Conservation (phyloP, 2,113 vertebrate genomes). For the Pedetes capensis region DNA sequence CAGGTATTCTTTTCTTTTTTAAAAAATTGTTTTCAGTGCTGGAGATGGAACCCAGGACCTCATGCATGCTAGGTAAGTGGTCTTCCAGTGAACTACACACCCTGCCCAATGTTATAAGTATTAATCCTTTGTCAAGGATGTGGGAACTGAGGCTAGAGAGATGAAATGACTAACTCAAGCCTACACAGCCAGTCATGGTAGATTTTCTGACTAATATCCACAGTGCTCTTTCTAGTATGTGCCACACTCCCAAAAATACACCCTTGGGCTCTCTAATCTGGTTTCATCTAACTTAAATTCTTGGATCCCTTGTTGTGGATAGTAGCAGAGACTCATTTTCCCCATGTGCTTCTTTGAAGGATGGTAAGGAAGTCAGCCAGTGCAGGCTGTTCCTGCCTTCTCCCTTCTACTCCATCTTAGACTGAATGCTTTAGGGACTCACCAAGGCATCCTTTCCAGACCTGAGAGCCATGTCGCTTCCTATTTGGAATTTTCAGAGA, state of each 20-base stretch:
- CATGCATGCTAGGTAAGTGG: neutral
- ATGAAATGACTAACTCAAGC: neutral
- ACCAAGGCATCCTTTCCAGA: neutral
- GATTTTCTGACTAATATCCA: neutral
- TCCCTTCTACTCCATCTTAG: neutral
- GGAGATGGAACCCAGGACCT: neutral
- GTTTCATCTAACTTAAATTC: neutral
- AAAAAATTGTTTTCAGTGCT: neutral
- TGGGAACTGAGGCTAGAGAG: neutral
- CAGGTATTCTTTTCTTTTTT: neutral
- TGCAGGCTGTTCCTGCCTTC: neutral
- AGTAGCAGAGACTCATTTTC: neutral
- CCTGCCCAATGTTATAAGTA: neutral
- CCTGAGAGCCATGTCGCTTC: neutral
- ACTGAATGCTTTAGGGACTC: neutral
- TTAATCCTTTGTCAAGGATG: neutral
- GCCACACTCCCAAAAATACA: neutral
- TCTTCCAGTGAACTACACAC: neutral
- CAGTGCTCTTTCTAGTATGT: neutral
- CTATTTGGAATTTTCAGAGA: conserved; percentile 28
- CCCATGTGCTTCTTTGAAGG: neutral
- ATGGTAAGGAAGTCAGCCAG: neutral
- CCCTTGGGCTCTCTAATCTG: neutral
- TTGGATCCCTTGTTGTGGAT: neutral
- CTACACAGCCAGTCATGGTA: neutral